Base-by-base conservation (phyloP, 1,140 invertebrate genomes). In the Teleogryllus occipitalis region DNA sequence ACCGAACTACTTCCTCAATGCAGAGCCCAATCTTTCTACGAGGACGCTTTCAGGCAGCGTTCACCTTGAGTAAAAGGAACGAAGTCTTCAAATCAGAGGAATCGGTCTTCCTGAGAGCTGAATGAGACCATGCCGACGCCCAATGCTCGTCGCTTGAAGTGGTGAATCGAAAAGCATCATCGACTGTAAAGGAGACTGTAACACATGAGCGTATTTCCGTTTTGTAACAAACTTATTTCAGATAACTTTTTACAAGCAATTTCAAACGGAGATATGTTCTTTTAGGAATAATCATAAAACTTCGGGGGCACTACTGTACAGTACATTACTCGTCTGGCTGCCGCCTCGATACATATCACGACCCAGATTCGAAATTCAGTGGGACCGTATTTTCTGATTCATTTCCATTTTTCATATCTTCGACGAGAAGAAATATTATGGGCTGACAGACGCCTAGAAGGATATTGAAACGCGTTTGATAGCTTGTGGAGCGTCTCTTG, bases 161-260 rank as follows among this genome's bases (percentile, higher is more conserved):
- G 27, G 5, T 39, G 54, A 65, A 65, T 65, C 54, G 10, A 65
- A 65, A 65, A 7, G 54, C 54, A 3, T 65, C 10, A 3, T 14
- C 54, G 18, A 65, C 10, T 65, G 49, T 54, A 54, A 54, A 54
- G 15, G 8, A 8, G 15, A 15, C 8, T 15, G 18, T 65, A 65
- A 65, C 54, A 65, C 7, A 65, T 65, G 54, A 65, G 10, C 54
- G 18, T 65, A 65, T 65, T 65, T 65, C 54, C 54, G 54, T 10
- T 65, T 65, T 65, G 54, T 65, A 65, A 65, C 54, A 65, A 65
- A 65, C 54, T 65, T 65, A 65, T 65, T 65, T 65, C 54, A 65
- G 54, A 65, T 65, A 65, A 65, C 2, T 65, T 65, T 65, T 65
- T 65, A 65, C 54, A 14, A 65, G 54, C 54, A 65, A 65, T 65